phyloP scores from a whole-genome alignment of 2,888 invertebrate species.

The Hirudinaria manillensis region DNA sequence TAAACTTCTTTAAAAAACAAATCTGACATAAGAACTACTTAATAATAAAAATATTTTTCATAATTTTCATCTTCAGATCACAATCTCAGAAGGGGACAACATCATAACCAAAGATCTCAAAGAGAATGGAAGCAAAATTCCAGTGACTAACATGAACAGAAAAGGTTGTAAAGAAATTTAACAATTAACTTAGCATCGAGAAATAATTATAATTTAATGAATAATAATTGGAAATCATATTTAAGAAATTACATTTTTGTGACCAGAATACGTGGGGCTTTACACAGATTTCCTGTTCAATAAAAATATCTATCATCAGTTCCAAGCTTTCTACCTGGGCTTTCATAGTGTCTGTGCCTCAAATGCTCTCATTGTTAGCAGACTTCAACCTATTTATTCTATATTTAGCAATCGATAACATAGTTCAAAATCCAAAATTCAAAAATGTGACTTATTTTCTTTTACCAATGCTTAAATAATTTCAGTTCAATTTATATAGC shows the following conservation, averaged over 20 bases:
- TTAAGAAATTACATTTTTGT: no score
- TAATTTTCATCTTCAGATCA: conserved; percentile 51
- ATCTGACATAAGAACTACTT: no score
- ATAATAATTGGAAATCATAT: no score
- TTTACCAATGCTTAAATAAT: no score
- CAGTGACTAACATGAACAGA: conserved; percentile 61
- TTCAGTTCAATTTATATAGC: not conserved
- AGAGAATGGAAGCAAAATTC: conserved; percentile 58
- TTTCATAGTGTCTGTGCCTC: conserved; percentile 64
- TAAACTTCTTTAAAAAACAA: no score
- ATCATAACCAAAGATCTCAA: conserved; percentile 59
- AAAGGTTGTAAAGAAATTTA: conserved; percentile 49
- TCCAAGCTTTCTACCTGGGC: conserved; percentile 63
- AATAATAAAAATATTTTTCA: no score
- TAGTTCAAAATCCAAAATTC: not conserved
- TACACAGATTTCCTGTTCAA: conserved; percentile 62
- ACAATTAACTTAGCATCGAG: no score
- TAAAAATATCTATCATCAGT: conserved; percentile 60
- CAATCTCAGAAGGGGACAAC: conserved; percentile 59
- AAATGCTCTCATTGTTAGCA: conserved; percentile 62
- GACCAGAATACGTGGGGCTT: conserved; percentile 59
- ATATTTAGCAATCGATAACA: no score
- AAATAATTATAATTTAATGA: no score
- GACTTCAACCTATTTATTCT: not conserved
- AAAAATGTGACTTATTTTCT: no score